A percentile compares a stretch with the other conserved stretches of the same genome.
Evolutionary conservation across 2,113 vertebrate species (phyloP).

Genomic region (Corythaixoides concolor): DNA sequence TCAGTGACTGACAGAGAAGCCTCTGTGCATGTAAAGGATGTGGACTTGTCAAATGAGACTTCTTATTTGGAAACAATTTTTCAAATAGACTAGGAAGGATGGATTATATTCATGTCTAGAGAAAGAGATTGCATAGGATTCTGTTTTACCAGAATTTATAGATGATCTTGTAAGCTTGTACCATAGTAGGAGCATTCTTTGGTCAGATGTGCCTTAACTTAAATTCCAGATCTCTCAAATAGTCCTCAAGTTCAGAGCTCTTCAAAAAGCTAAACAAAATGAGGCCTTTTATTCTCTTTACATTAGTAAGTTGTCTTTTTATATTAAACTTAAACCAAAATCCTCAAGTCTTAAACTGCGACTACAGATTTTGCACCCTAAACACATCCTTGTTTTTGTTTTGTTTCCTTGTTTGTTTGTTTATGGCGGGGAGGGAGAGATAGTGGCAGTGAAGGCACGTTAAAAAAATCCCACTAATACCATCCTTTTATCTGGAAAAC

Average conservation of each 20-base stretch:
- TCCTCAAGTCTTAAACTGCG: not conserved
- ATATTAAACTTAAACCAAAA: not conserved
- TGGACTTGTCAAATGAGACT: conserved; percentile 26
- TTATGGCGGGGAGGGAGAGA: not conserved
- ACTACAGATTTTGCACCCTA: not conserved
- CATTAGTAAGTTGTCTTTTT: not conserved
- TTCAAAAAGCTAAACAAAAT: conserved; percentile 1
- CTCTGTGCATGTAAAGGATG: conserved; percentile 22
- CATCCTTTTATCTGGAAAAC: conserved; percentile 23
- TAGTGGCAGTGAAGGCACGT: not conserved
- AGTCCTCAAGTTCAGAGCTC: not conserved
- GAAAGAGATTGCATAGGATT: not conserved
- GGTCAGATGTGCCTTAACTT: not conserved
- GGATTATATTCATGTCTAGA: not conserved
- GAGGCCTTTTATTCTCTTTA: not conserved
- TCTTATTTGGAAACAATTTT: conserved; percentile 17
- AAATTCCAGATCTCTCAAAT: not conserved
- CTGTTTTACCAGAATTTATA: not conserved
- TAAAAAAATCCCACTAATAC: not conserved
- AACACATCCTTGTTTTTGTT: not conserved
- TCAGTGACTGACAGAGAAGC: conserved; percentile 39
- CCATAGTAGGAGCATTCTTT: not conserved
- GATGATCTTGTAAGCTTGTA: not conserved
- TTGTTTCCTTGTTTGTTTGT: conserved; percentile 3
- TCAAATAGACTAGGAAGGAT: not conserved